phyloP scores from a whole-genome alignment of 2,888 invertebrate species.

The Lasioglossum marginatum region DNA sequence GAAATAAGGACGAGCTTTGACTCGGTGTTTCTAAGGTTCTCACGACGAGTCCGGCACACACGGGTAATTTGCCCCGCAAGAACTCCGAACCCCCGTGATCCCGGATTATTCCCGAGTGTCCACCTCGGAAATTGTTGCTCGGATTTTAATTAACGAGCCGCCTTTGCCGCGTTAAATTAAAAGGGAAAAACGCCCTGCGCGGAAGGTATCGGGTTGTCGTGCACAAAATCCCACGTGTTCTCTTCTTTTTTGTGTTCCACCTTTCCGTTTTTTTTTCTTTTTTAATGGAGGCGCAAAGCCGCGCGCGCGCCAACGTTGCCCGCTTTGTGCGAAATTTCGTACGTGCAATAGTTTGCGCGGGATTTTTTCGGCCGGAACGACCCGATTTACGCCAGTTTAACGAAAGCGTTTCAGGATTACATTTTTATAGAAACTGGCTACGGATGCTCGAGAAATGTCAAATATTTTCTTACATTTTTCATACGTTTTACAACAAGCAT shows the following conservation, averaged over 20 bases:
- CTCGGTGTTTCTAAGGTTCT: conserved; percentile 14
- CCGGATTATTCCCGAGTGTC: conserved; percentile 27
- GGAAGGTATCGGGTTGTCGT: background rate
- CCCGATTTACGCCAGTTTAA: background rate
- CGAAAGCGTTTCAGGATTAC: background rate
- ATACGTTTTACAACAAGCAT: too few relatives aligned
- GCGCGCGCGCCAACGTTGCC: background rate
- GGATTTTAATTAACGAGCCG: conserved; percentile 39
- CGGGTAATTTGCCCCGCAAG: conserved; percentile 19
- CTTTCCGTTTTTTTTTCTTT: background rate
- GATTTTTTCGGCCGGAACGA: conserved; percentile 2
- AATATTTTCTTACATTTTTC: background rate
- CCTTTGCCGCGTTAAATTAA: conserved; percentile 17
- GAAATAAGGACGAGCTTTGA: conserved; percentile 24
- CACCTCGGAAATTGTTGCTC: conserved; percentile 21
- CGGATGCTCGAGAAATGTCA: too few relatives aligned
- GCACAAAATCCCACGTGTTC: background rate
- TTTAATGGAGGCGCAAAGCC: background rate
- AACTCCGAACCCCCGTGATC: background rate
- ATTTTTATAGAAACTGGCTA: background rate
- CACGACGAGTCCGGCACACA: background rate
- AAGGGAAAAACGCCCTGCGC: background rate
- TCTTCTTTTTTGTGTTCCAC: background rate
- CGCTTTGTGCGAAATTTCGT: background rate
- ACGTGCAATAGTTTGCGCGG: background rate